Base-by-base conservation (phyloP, 2,888 invertebrate genomes). In the Epirrita christyi region DNA sequence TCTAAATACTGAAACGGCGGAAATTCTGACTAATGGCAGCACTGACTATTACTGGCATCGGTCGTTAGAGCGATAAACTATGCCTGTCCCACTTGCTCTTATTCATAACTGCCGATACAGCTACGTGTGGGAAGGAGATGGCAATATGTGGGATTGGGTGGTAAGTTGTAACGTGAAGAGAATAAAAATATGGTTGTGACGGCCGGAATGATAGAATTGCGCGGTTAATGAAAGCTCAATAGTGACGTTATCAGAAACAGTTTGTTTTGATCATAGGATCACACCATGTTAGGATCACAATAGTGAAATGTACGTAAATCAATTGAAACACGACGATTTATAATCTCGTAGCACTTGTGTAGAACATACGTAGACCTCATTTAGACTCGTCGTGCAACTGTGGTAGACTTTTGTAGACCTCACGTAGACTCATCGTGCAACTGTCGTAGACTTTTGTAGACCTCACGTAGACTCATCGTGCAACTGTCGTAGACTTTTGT, bases 101-200 rank as follows among this genome's bases (percentile, higher is more conserved):
- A 78, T 76, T 77, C 73, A 76, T 73, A 56, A 64, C 55, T 64
- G 54, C 13, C 28, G 44, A 29, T 51, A 29, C 14, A 27, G 32
- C 48, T 15, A 32, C 59, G 48, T 0, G 73, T 21, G 41, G 21
- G 68, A 82, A 11, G 10, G 63, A 55, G 80, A 78, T 40, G 53
- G 66, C 40, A 54, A 60, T 63, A 71, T 46, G 50, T 59, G 56
- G 63, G 66, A 64, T 68, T 68, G 69, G 67, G 72, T 64, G 72
- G 76, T 70, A 76, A 72, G 48, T 64, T 68, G 71, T 74, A 71
- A 78, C 78, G 82, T 76, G 78, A 66, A 66, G 65, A 50, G 79
- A 81, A 82, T 83, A 73, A 77, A 80, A 83, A 78, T 77, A 79
- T 75, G 76, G 71, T 72, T 58, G 70, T 68, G 68, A 70, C 74